Evolutionary conservation across 2,113 vertebrate species (phyloP).

Genomic region (Pachyramphus minor): DNA sequence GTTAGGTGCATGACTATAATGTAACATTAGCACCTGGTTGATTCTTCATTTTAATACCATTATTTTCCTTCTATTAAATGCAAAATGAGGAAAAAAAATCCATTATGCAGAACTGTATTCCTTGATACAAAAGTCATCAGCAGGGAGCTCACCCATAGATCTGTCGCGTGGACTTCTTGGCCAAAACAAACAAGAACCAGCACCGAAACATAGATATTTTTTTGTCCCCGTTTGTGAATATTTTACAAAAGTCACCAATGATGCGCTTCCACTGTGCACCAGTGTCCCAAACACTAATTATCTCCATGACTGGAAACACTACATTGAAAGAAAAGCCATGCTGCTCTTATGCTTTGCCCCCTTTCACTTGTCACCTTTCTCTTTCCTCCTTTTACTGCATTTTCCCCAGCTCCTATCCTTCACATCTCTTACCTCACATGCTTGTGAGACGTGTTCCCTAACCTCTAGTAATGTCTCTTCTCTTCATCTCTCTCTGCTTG

Average conservation of each 20-base stretch:
- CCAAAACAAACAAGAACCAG: background rate
- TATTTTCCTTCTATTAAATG: background rate
- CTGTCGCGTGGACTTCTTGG: background rate
- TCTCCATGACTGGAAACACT: background rate
- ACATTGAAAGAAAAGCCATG: background rate
- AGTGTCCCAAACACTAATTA: background rate
- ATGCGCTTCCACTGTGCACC: background rate
- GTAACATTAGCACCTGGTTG: background rate
- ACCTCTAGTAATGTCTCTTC: background rate
- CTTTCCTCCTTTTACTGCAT: background rate
- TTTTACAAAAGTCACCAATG: background rate
- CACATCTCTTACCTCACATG: background rate
- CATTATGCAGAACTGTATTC: background rate
- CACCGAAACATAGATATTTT: background rate
- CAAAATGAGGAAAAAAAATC: background rate
- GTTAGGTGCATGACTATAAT: background rate
- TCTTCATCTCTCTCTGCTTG: background rate
- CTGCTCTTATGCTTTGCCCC: background rate
- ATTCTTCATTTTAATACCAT: background rate
- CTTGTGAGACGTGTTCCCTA: background rate
- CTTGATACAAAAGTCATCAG: background rate
- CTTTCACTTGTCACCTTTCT: background rate
- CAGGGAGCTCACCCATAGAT: background rate
- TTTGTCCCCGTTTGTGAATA: background rate
- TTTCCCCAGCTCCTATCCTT: background rate